Percentiles rank a stretch among this genome's conserved stretches.
These are phyloP conservation scores for Venturia canescens DNA, from an alignment of 1,140 invertebrate species.

Conservation along the genomic window DNA sequence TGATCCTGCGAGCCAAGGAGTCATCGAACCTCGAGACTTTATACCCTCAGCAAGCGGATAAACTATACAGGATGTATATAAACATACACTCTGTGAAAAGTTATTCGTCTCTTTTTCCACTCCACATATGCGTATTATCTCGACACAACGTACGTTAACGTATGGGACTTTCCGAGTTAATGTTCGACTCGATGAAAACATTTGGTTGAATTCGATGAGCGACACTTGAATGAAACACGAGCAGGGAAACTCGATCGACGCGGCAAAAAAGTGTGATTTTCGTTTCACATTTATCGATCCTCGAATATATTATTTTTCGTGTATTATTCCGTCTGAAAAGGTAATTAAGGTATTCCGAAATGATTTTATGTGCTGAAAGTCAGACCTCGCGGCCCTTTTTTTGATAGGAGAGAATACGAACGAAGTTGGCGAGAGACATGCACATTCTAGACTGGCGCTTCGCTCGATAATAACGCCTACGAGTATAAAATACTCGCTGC, in stretches of 20 bases:
- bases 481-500: constrained; percentile 47
- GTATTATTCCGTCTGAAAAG: too few relatives aligned
- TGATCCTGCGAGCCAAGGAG: constrained; percentile 44
- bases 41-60: constrained; percentile 7
- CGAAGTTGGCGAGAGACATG: constrained; percentile 16
- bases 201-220: too few relatives aligned
- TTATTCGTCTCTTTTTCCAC: neutral
- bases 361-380: too few relatives aligned
- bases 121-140: neutral
- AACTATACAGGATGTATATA: neutral
- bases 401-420: neutral
- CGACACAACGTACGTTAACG: neutral
- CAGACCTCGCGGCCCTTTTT: neutral
- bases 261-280: too few relatives aligned
- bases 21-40: constrained; percentile 51
- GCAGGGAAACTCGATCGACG: too few relatives aligned
- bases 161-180: neutral
- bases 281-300: too few relatives aligned
- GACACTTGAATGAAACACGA: too few relatives aligned
- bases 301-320: too few relatives aligned
- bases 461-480: constrained; percentile 54
- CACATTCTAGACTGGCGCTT: constrained; percentile 45
- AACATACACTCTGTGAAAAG: neutral
- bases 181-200: too few relatives aligned
- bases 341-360: too few relatives aligned